These are phyloP conservation scores for Melanargia galathea DNA, from an alignment of 2,888 invertebrate species.

Conservation along the genomic window DNA sequence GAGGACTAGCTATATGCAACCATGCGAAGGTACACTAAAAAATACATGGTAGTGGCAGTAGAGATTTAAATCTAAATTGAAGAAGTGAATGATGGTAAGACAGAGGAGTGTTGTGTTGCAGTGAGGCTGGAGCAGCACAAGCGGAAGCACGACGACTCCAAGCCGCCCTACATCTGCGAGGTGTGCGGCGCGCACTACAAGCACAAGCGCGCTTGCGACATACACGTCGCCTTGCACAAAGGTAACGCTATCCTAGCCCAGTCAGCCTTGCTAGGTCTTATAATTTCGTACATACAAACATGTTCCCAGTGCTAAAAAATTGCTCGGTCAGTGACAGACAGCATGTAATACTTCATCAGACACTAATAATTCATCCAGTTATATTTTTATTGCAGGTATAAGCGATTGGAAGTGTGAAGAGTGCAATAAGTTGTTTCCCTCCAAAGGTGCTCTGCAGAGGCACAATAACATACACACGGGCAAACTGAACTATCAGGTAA, in stretches of 20 bases:
- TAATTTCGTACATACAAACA: too few relatives aligned
- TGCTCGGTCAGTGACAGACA: too few relatives aligned
- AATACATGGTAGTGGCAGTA: too few relatives aligned
- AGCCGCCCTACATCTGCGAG: constrained; percentile 79
- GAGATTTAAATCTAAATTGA: too few relatives aligned
- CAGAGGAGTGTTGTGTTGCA: too few relatives aligned
- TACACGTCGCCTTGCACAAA: constrained; percentile 83
- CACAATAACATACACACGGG: constrained; percentile 84
- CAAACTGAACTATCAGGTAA: constrained; percentile 81
- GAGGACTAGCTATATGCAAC: too few relatives aligned
- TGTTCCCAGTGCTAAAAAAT: too few relatives aligned
- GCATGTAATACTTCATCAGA: too few relatives aligned
- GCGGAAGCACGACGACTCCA: constrained; percentile 69
- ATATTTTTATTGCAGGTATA: constrained; percentile 63
- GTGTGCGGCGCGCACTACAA: constrained; percentile 84
- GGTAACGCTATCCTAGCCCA: constrained; percentile 53
- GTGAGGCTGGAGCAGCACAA: constrained; percentile 71
- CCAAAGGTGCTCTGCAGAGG: constrained; percentile 83
- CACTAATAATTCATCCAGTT: neutral
- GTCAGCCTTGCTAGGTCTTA: too few relatives aligned
- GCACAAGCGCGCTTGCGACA: constrained; percentile 83
- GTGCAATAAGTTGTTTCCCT: constrained; percentile 84
- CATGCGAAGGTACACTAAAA: too few relatives aligned
- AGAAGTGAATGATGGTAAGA: too few relatives aligned
- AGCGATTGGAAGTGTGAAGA: constrained; percentile 83